These are phyloP conservation scores for Sipunculus nudus DNA, from an alignment of 2,888 invertebrate species.

Conservation along the genomic window DNA sequence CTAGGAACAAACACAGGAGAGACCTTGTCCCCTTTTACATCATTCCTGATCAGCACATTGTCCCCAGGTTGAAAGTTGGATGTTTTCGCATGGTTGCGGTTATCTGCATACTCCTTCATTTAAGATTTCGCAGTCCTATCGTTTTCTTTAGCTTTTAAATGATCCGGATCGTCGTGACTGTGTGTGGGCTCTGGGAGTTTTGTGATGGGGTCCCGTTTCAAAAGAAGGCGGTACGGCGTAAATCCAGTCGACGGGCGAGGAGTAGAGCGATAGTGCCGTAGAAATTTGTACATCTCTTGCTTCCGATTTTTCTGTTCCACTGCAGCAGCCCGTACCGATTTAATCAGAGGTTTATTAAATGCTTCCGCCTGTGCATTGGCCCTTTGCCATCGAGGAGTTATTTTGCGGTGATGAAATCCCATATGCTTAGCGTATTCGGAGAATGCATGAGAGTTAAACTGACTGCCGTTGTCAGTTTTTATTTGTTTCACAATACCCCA, in stretches of 20 bases:
- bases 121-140: no score
- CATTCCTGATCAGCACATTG: no score
- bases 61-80: no score
- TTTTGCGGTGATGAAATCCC: conserved; percentile 33
- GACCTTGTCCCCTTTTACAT: no score
- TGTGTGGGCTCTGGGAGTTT: background rate
- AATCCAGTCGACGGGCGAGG: conserved; percentile 10
- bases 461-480: conserved; percentile 38
- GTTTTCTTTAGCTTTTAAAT: no score
- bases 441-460: conserved; percentile 28
- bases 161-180: no score
- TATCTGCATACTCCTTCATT: no score
- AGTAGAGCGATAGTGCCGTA: conserved; percentile 15
- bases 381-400: conserved; percentile 31
- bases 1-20: no score
- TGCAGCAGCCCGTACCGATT: background rate
- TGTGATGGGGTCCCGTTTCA: background rate
- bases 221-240: background rate
- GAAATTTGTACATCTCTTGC: conserved; percentile 13
- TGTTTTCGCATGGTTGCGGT: no score
- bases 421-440: conserved; percentile 26
- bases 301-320: conserved; percentile 1
- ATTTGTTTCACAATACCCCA: conserved; percentile 30
- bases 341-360: conserved; percentile 37
- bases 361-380: conserved; percentile 38